Percentiles rank a stretch among this genome's conserved stretches.
Conservation (phyloP, 1,140 invertebrate species). For the Melanaphis sacchari region DNA sequence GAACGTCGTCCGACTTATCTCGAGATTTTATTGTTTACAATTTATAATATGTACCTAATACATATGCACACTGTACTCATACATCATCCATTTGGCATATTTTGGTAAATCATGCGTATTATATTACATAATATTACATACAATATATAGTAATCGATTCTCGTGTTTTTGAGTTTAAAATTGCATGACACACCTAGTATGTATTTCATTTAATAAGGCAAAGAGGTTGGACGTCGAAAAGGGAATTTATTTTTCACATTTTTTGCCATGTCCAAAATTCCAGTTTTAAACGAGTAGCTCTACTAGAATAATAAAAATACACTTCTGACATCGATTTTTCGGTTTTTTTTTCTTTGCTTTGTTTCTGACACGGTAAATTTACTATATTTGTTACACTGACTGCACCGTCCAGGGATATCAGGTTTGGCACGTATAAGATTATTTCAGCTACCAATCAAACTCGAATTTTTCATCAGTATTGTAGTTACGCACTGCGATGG, state of each 20-base stretch:
- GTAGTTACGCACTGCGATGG: too few relatives aligned
- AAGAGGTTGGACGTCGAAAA: not conserved
- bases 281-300: not conserved
- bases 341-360: not conserved
- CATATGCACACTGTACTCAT: not conserved
- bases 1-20: too few relatives aligned
- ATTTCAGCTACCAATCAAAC: not conserved
- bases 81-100: not conserved
- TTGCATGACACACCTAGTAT: not conserved
- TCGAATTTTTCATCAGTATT: not conserved
- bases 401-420: not conserved
- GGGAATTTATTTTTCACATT: not conserved
- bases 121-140: not conserved
- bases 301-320: not conserved
- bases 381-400: not conserved
- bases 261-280: not conserved
- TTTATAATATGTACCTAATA: not conserved
- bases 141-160: not conserved
- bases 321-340: not conserved
- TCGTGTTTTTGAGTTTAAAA: not conserved
- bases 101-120: not conserved
- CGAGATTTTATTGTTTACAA: too few relatives aligned
- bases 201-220: not conserved
- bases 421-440: not conserved
- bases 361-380: not conserved